Evolutionary conservation across 2,888 invertebrate genomes (phyloP), one percentile per base, ranked within the genome.

Genomic region (Pemphredon lugubris): DNA sequence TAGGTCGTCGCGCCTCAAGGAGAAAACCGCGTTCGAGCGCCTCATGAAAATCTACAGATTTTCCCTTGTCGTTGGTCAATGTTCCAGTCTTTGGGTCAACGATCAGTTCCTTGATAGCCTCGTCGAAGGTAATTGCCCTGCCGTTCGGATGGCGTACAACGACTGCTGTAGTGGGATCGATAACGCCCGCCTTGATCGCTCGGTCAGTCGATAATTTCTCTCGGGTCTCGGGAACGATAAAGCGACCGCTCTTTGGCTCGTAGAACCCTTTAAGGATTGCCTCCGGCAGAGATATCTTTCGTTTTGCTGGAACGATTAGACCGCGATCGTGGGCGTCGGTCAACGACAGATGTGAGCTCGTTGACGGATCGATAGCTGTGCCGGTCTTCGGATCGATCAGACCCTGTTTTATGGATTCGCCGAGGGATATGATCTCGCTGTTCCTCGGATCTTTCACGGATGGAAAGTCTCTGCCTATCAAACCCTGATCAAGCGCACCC

Each of bases 221-320:
- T 81, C 94, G 94, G n/a, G 94, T 95, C 83, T 93, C 92, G 1
- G 96, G 94, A 87, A 95, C 95, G 34, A 94, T 94, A 85, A 96
- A 95, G 84, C 95, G 94, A 47, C 97, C 97, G 32, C 95, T 94
- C 82, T 93, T 93, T 0, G 95, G 94, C 91, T 98, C 96, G 85
- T 97, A 97, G 73, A 96, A 93, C n/a, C 97, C 97, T 90, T 96
- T 95, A 84, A 95, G 95, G n/a, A 97, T 94, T 1, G 97, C 97
- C 90, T 97, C 96, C 0, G 96, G 95, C 23, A 97, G 91, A 68
- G 96, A 96, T 74, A 96, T 93, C 88, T 95, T 95, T 55, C 94
- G 93, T 87, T 96, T 95, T 39, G 96, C 94, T 6, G 96, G 95
- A 4, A 96, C 92, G 53, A 97, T 93, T 26, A 96, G 91, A 21